A percentile compares a stretch with the other conserved stretches of the same genome.
These are phyloP conservation scores for Acanthopagrus latus DNA, from an alignment of 2,797 vertebrate species.

Conservation along the genomic window DNA sequence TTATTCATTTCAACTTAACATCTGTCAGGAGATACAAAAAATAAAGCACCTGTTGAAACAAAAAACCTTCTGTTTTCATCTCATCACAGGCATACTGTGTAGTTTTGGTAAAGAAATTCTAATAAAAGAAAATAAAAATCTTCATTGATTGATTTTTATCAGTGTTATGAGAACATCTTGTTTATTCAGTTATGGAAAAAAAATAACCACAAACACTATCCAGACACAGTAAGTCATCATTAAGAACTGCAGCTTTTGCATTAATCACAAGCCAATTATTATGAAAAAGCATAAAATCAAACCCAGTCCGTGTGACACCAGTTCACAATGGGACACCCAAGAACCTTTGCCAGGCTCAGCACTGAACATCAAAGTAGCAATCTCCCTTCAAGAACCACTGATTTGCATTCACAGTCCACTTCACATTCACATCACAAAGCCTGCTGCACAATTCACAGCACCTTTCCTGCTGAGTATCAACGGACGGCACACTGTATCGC, in stretches of 20 bases:
- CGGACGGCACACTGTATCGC: constrained; percentile 24
- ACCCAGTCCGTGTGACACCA: constrained; percentile 24
- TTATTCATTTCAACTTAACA: no score
- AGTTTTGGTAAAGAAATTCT: no score
- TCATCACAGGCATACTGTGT: no score
- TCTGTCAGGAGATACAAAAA: no score
- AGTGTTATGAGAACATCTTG: no score
- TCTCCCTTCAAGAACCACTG: constrained; percentile 59
- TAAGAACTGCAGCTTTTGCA: constrained; percentile 6
- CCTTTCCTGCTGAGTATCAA: constrained; percentile 42
- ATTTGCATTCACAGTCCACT: constrained; percentile 68
- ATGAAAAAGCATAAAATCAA: constrained; percentile 4
- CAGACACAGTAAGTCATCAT: constrained; percentile 4
- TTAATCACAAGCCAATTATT: constrained; percentile 26
- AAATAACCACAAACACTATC: neutral
- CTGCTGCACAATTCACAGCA: constrained; percentile 57
- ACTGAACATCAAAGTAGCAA: constrained; percentile 57
- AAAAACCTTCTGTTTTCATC: no score
- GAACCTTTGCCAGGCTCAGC: constrained; percentile 49
- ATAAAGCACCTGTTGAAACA: no score
- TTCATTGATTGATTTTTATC: no score
- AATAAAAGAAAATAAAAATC: no score
- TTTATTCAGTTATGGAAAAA: no score
- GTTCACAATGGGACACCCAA: constrained; percentile 26
- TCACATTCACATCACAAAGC: constrained; percentile 73